Percentiles rank a stretch among this genome's conserved stretches.
Evolutionary conservation across 2,888 invertebrate species (phyloP).

Genomic region (Philereme transversata): DNA sequence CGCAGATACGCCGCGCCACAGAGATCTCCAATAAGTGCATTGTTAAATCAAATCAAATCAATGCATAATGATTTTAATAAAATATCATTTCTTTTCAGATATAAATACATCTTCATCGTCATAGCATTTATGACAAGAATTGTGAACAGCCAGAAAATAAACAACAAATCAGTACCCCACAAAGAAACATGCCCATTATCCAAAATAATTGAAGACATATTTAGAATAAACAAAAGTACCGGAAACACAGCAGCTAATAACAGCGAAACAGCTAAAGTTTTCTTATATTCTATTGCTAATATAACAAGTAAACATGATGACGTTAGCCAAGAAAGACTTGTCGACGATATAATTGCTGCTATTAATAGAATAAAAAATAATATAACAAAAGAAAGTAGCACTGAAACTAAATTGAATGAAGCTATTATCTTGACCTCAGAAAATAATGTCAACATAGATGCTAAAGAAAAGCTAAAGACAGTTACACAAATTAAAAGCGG

Average conservation of each 20-base stretch:
- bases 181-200: constrained; percentile 69
- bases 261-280: constrained; percentile 81
- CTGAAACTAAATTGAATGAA: constrained; percentile 64
- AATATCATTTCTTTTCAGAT: constrained; percentile 51
- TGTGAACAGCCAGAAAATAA: constrained; percentile 42
- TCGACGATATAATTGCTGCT: constrained; percentile 73
- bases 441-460: constrained; percentile 39
- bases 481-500: constrained; percentile 63
- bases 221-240: constrained; percentile 65
- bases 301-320: constrained; percentile 57
- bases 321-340: constrained; percentile 64
- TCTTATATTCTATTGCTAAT: constrained; percentile 84
- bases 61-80: too few species aligned
- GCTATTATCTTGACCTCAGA: constrained; percentile 67
- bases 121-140: constrained; percentile 42
- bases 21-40: too few species aligned
- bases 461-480: constrained; percentile 38
- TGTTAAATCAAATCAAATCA: too few species aligned
- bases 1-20: too few species aligned
- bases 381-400: constrained; percentile 53
- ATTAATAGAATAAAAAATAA: constrained; percentile 75
- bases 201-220: constrained; percentile 75
- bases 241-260: constrained; percentile 51
- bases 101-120: constrained; percentile 55
- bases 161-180: constrained; percentile 42